phyloP scores from a whole-genome alignment of 2,888 invertebrate species.

The Sminthurides aquaticus region DNA sequence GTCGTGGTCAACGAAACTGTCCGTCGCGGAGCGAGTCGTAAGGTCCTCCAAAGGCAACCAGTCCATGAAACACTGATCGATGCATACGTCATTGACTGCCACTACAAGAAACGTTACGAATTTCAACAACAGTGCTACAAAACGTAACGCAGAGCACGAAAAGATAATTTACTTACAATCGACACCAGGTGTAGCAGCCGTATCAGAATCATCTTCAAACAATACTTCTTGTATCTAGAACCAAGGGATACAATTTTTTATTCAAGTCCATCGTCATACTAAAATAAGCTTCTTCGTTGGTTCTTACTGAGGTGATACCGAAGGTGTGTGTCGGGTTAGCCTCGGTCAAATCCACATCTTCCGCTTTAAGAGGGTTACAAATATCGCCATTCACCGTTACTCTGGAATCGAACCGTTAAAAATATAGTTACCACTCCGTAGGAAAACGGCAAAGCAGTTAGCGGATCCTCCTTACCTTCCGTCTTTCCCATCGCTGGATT shows the following conservation, averaged over 20 bases:
- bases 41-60: neutral
- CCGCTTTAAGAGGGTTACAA: neutral
- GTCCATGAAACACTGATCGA: neutral
- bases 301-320: too few relatives aligned
- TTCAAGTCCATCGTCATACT: neutral
- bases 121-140: too few relatives aligned
- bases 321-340: slow-evolving; percentile 1
- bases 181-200: neutral
- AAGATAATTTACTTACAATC: neutral
- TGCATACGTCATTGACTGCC: neutral
- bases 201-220: neutral
- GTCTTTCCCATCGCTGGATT: slow-evolving; percentile 1
- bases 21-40: neutral
- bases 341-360: slow-evolving; percentile 7
- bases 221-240: slow-evolving; percentile 3
- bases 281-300: neutral
- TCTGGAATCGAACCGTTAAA: too few relatives aligned
- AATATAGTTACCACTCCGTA: too few relatives aligned
- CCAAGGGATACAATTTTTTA: neutral
- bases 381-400: slow-evolving; percentile 1
- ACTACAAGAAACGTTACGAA: too few relatives aligned
- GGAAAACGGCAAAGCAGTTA: too few relatives aligned
- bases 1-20: neutral
- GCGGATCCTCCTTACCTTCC: slow-evolving; percentile 18
- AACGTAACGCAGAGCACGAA: too few relatives aligned